Evolutionary conservation across 2,797 vertebrate genomes (phyloP).

Genomic region (Helicolenus hilgendorfi): DNA sequence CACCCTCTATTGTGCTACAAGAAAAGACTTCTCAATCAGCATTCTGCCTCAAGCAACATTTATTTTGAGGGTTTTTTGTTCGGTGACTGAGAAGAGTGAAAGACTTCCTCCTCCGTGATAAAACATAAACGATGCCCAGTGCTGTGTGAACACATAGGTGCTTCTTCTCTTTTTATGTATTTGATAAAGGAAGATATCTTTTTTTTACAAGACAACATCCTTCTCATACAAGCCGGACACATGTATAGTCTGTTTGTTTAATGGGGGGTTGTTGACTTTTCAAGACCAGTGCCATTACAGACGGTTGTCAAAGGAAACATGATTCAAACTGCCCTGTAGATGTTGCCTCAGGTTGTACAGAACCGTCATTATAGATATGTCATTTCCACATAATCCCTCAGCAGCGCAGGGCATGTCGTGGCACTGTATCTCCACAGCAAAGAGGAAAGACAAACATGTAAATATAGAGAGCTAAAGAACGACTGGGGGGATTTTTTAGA

Average conservation of each 20-base stretch:
- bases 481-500: conserved; percentile 38
- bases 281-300: conserved; percentile 32
- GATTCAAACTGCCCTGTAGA: conserved; percentile 42
- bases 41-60: conserved; percentile 64
- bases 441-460: conserved; percentile 46
- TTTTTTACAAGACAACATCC: conserved; percentile 52
- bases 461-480: conserved; percentile 30
- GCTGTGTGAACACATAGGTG: not conserved
- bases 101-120: conserved; percentile 48
- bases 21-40: conserved; percentile 76
- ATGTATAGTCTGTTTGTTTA: conserved; percentile 54
- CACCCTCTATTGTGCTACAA: conserved; percentile 72
- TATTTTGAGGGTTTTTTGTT: conserved; percentile 72
- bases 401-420: conserved; percentile 56
- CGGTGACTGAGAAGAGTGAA: conserved; percentile 46
- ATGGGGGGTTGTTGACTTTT: conserved; percentile 50
- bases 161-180: conserved; percentile 34
- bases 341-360: conserved; percentile 44
- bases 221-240: conserved; percentile 48
- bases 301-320: conserved; percentile 47
- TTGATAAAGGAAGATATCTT: conserved; percentile 29
- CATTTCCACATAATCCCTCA: conserved; percentile 63
- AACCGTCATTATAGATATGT: conserved; percentile 46
- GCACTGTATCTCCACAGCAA: conserved; percentile 30
- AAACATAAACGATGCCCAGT: conserved; percentile 32